Evolutionary conservation across 1,140 invertebrate genomes (phyloP).

Genomic region (Frieseomelitta varia): DNA sequence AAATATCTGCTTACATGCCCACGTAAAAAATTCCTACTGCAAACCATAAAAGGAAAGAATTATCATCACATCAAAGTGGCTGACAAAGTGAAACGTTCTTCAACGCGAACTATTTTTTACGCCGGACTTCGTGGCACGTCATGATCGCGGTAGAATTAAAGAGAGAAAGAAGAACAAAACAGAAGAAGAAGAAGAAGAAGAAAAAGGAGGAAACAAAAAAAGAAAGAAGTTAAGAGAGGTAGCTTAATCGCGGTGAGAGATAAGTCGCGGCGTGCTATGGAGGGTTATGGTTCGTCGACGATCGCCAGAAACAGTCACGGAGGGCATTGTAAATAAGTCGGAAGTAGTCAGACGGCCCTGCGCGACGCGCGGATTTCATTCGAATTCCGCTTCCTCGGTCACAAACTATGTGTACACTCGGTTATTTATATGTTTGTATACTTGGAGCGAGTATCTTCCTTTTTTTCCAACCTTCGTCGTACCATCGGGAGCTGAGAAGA

Average conservation of each 20-base stretch:
- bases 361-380: slow-evolving; percentile 57
- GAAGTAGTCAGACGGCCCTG: slow-evolving; percentile 70
- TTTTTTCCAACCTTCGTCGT: not conserved
- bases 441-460: slow-evolving; percentile 10
- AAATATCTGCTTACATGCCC: too few relatives aligned
- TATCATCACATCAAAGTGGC: too few relatives aligned
- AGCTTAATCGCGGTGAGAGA: slow-evolving; percentile 10
- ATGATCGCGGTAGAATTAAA: slow-evolving; percentile 12
- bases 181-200: not conserved
- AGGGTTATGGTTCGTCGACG: slow-evolving; percentile 26
- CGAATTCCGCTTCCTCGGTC: slow-evolving; percentile 45
- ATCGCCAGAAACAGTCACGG: slow-evolving; percentile 65
- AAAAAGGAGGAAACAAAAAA: too few relatives aligned
- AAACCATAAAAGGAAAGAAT: too few relatives aligned
- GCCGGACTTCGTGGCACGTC: slow-evolving; percentile 35
- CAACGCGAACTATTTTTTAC: not conserved
- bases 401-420: slow-evolving; percentile 24
- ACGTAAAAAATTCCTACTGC: too few relatives aligned
- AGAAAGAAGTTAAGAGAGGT: not conserved
- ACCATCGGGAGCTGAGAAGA: too few relatives aligned
- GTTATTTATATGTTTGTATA: slow-evolving; percentile 52
- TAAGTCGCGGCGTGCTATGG: slow-evolving; percentile 24
- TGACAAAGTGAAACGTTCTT: slow-evolving; percentile 1
- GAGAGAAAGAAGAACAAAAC: not conserved
- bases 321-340: slow-evolving; percentile 74